phyloP scores from a whole-genome alignment of 1,140 invertebrate genomes.

The Drosophila kanapiae region DNA sequence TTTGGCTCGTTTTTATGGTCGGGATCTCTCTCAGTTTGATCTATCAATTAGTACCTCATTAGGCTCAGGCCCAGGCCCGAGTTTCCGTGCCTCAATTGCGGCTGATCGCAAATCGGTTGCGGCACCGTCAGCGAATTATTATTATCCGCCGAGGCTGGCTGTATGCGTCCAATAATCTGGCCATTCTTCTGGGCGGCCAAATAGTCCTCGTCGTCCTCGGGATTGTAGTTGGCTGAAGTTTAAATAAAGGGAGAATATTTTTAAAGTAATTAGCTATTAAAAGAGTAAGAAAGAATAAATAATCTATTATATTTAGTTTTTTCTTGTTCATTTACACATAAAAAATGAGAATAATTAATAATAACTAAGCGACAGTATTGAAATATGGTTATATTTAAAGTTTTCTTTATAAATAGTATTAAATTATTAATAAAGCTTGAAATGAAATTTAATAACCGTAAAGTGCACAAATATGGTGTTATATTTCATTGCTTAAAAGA shows the following conservation, averaged over 20 bases:
- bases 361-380: background rate
- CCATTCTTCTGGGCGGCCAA: conserved; percentile 72
- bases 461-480: background rate
- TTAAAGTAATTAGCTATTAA: background rate
- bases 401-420: background rate
- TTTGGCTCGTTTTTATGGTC: conserved; percentile 17
- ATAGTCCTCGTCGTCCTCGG: conserved; percentile 83
- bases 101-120: conserved; percentile 81
- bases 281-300: background rate
- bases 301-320: background rate
- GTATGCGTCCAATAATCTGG: conserved; percentile 70
- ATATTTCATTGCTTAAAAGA: background rate
- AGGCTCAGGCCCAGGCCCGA: conserved; percentile 58
- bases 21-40: conserved; percentile 21
- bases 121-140: conserved; percentile 78
- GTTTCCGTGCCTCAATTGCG: conserved; percentile 59
- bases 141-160: conserved; percentile 68
- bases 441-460: background rate
- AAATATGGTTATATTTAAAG: too few species aligned
- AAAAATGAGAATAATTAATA: background rate
- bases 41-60: conserved; percentile 73
- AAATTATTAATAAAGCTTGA: background rate
- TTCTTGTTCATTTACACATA: background rate
- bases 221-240: conserved; percentile 80
- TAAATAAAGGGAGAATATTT: conserved; percentile 7